These are phyloP conservation scores for Latrodectus elegans DNA, from an alignment of 2,888 invertebrate species.

Conservation along the genomic window DNA sequence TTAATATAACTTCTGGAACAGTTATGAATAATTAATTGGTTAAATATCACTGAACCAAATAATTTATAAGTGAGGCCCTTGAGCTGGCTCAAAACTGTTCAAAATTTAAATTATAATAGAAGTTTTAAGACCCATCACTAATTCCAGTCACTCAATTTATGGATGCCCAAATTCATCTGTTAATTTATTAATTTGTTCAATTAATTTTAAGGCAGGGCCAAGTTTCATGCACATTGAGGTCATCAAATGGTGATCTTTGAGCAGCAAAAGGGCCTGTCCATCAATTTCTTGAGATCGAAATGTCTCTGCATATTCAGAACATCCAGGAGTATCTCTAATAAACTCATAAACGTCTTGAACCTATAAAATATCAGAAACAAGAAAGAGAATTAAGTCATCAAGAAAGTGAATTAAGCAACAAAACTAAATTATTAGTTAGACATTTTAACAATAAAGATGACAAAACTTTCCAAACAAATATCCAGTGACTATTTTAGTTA, in stretches of 20 bases:
- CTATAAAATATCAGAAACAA: conserved; percentile 75
- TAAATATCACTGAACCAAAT: not conserved
- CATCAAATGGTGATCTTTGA: conserved; percentile 95
- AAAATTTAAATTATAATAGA: not conserved
- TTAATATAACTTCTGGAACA: not conserved
- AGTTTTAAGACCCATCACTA: not conserved
- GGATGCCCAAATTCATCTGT: conserved; percentile 31
- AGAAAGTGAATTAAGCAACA: not conserved
- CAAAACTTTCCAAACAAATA: too few relatives aligned
- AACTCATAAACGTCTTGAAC: conserved; percentile 91
- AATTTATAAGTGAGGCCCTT: too few relatives aligned
- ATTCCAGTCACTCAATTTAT: not conserved
- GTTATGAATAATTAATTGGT: not conserved
- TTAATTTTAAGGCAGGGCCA: conserved; percentile 95
- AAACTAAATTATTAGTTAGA: too few relatives aligned
- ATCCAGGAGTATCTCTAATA: conserved; percentile 90
- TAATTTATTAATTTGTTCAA: conserved; percentile 83
- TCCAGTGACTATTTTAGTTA: too few relatives aligned
- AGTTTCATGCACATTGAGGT: conserved; percentile 95
- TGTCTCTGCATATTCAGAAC: conserved; percentile 93
- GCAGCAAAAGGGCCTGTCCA: conserved; percentile 91
- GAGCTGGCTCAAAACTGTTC: too few relatives aligned
- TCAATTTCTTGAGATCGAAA: conserved; percentile 97
- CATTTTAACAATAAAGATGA: too few relatives aligned
- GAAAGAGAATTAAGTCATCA: not conserved